Evolutionary conservation across 2,113 vertebrate species (phyloP).

Genomic region (Kobus ellipsiprymnus): DNA sequence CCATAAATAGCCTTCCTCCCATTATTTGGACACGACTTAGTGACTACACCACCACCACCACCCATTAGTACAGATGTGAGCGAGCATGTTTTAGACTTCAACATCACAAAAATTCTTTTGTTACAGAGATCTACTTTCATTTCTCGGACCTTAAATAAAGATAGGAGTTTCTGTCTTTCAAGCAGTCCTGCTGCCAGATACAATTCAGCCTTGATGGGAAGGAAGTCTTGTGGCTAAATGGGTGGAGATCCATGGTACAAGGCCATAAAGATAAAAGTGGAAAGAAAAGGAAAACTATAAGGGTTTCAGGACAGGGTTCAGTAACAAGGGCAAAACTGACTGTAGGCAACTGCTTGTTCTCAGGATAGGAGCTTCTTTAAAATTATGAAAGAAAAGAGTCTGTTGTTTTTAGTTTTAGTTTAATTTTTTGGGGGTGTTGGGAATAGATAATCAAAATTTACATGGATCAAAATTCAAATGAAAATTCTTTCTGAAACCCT

Average conservation of each 20-base stretch:
- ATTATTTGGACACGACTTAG: background rate
- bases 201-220: slow-evolving; percentile 28
- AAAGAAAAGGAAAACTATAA: slow-evolving; percentile 36
- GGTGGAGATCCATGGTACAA: slow-evolving; percentile 1
- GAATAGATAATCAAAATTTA: slow-evolving; percentile 6
- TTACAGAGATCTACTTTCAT: slow-evolving; percentile 44
- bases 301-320: background rate
- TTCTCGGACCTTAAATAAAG: slow-evolving; percentile 43
- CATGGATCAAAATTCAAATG: slow-evolving; percentile 37
- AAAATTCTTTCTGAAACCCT: slow-evolving; percentile 2
- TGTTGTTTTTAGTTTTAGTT: background rate
- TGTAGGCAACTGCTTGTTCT: background rate
- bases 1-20: slow-evolving; percentile 31
- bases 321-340: background rate
- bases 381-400: background rate
- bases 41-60: background rate
- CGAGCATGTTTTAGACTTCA: slow-evolving; percentile 20
- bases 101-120: slow-evolving; percentile 38
- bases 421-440: background rate
- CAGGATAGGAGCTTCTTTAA: background rate
- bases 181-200: slow-evolving; percentile 17
- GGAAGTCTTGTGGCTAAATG: slow-evolving; percentile 18
- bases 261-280: slow-evolving; percentile 50
- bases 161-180: slow-evolving; percentile 21
- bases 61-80: slow-evolving; percentile 19